Evolutionary conservation across 2,888 invertebrate genomes (phyloP).

Genomic region (Clistopyga incitator): DNA sequence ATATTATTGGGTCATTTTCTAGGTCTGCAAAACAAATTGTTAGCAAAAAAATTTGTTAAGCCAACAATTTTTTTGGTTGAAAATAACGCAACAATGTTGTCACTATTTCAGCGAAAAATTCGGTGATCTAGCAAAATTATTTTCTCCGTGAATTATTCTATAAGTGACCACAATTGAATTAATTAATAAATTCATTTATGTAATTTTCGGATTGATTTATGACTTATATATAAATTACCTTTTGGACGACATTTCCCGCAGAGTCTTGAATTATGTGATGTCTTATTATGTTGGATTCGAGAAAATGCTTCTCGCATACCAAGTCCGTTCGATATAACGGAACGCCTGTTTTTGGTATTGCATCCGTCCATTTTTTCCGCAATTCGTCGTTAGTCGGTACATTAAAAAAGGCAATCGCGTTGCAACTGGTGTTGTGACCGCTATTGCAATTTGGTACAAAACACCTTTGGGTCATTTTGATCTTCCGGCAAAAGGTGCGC

Average conservation of each 20-base stretch:
- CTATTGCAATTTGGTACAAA: conserved; percentile 1
- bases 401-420: background rate
- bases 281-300: background rate
- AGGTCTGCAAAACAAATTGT: too few relatives aligned
- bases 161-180: too few relatives aligned
- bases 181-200: too few relatives aligned
- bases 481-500: background rate
- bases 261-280: conserved; percentile 1
- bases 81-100: too few relatives aligned
- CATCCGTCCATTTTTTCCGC: conserved; percentile 6
- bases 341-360: conserved; percentile 2
- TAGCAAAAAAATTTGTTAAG: too few relatives aligned
- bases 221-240: conserved; percentile 14
- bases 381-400: conserved; percentile 5
- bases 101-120: too few relatives aligned
- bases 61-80: too few relatives aligned
- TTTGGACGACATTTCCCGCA: conserved; percentile 16
- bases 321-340: background rate
- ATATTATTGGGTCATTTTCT: too few relatives aligned
- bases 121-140: too few relatives aligned
- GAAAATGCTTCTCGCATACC: conserved; percentile 27
- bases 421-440: background rate
- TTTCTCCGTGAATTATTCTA: too few relatives aligned
- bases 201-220: too few relatives aligned
- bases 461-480: conserved; percentile 1